Base-by-base conservation (phyloP, 1,140 invertebrate genomes). In the Platorchestia sp. region DNA sequence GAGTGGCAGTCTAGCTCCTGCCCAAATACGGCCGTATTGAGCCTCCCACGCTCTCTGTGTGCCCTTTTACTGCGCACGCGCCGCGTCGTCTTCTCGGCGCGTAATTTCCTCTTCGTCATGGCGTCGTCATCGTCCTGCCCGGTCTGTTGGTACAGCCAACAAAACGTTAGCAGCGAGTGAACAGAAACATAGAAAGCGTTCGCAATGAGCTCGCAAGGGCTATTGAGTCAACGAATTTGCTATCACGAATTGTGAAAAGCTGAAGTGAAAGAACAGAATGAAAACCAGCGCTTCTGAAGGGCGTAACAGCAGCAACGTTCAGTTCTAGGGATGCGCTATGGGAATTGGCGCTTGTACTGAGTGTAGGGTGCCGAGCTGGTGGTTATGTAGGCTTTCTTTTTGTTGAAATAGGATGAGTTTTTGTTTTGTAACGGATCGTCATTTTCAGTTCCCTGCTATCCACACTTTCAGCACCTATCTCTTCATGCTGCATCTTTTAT, bases 31-130 rank as follows among this genome's bases (percentile, higher is more conserved):
- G 91, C 45, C 45, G 22, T 45, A 14, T 43, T 44, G 91, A 42
- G 45, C 91, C 91, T 93, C 91, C 91, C 91, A 93, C 91, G 91
- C 91, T 45, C 91, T n/a, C 41, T 47, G 44, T 93, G 41, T 93
- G 91, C 91, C 91, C 87, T 89, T 89, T 42, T 89, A 89, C 87
- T 44, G 53, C 53, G 53, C 53, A 75, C 36, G 87, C 87, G 87
- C 41, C 7, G 7, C 7, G 27, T 7, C 87, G 59, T 75, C 27
- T 75, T 27, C 1, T 75, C 59, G 59, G 87, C 22, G 87, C 87
- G 41, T 89, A 89, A 89, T 75, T 75, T 75, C 59, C 59, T 75
- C 59, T 75, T 75, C 59, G 59, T 75, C 59, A 75, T 75, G 59
- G 59, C 59, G 27, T 75, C 59, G 59, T 75, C 59, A 75, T 75